Evolutionary conservation across 2,113 vertebrate genomes (phyloP).

Genomic region (Pyxicephalus adspersus): DNA sequence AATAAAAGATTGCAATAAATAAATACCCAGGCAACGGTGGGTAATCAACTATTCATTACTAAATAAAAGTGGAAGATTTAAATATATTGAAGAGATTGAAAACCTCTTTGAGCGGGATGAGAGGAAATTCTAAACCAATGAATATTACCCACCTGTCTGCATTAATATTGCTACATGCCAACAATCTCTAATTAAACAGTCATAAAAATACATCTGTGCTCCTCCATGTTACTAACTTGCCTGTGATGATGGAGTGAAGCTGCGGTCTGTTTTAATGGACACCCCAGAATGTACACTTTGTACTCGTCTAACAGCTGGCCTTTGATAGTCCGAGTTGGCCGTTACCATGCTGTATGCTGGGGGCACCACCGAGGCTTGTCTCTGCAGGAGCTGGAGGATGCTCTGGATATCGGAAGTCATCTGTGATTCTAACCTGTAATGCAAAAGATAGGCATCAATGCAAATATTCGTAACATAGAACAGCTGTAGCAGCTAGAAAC

Average conservation of each 20-base stretch:
- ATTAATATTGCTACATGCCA: too few relatives aligned
- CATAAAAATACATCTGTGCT: not conserved
- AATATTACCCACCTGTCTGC: too few relatives aligned
- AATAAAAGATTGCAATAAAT: too few relatives aligned
- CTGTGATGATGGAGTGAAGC: slow-evolving; percentile 83
- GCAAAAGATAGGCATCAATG: not conserved
- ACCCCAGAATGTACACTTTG: slow-evolving; percentile 73
- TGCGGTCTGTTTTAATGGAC: slow-evolving; percentile 79
- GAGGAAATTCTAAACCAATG: too few relatives aligned
- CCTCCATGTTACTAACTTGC: slow-evolving; percentile 63
- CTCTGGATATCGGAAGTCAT: slow-evolving; percentile 94
- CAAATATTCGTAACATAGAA: not conserved
- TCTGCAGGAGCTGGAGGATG: slow-evolving; percentile 93
- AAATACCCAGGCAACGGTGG: too few relatives aligned
- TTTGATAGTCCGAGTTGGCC: slow-evolving; percentile 81
- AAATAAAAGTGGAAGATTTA: too few relatives aligned
- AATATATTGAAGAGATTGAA: too few relatives aligned
- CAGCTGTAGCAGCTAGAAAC: not conserved
- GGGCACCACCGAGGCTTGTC: slow-evolving; percentile 84
- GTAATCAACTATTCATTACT: too few relatives aligned
- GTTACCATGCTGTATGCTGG: slow-evolving; percentile 94
- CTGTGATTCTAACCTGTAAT: slow-evolving; percentile 90
- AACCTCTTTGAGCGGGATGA: too few relatives aligned
- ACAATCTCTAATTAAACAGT: too few relatives aligned
- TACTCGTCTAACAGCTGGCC: slow-evolving; percentile 68